A percentile compares a stretch with the other conserved stretches of the same genome.
Conservation (phyloP, 2,888 invertebrate species). For the Scrobipalpa atriplicella region DNA sequence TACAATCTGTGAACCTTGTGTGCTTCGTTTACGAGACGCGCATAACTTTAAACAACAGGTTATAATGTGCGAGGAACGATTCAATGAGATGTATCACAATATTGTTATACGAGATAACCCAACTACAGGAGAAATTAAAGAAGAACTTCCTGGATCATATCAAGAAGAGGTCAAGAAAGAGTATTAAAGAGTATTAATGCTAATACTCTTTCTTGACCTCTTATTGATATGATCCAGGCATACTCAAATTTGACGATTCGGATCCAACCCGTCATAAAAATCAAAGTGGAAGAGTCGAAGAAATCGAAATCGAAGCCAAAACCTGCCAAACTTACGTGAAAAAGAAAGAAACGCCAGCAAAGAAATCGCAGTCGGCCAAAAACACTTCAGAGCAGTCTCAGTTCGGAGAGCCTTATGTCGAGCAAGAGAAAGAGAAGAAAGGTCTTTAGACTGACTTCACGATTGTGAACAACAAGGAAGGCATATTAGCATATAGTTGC, state of each 20-base stretch:
- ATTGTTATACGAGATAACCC: slow-evolving; percentile 38
- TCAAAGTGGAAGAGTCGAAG: slow-evolving; percentile 29
- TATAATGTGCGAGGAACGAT: slow-evolving; percentile 53
- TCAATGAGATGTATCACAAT: slow-evolving; percentile 52
- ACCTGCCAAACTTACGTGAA: slow-evolving; percentile 18
- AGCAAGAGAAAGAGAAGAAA: background rate
- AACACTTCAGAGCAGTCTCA: background rate
- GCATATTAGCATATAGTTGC: no score
- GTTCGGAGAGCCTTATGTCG: background rate
- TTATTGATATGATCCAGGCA: no score
- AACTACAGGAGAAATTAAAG: background rate
- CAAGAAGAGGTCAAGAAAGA: no score
- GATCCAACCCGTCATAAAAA: slow-evolving; percentile 18
- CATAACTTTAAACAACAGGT: slow-evolving; percentile 59
- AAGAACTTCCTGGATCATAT: background rate
- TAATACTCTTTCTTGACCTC: no score
- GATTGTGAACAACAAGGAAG: no score
- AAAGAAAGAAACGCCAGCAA: background rate
- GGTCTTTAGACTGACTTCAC: no score
- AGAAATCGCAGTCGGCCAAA: background rate
- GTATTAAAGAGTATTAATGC: no score
- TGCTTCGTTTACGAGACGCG: slow-evolving; percentile 52
- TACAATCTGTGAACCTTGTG: slow-evolving; percentile 60
- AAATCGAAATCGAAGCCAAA: slow-evolving; percentile 21
- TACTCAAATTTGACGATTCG: no score